Base-by-base conservation (phyloP, 2,888 invertebrate species). In the Timema podura region DNA sequence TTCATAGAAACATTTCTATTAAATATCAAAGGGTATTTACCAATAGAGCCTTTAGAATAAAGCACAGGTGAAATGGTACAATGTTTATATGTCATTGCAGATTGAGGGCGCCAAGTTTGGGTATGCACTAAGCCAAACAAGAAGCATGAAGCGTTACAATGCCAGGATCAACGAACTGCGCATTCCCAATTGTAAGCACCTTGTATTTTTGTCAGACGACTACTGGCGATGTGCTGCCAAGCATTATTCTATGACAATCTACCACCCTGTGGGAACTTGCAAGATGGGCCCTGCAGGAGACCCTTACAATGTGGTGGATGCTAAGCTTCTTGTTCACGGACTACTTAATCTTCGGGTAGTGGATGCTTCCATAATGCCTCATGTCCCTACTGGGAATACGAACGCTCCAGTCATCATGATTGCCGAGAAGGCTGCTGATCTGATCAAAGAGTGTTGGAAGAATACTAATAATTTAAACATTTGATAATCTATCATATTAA, bases 351-450 rank as follows among this genome's bases (percentile, higher is more conserved):
- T 95, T 7, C 83, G 94, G 48, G 90, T 95, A 0, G 86, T 93
- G 5, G 95, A 95, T 79, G 91, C 89, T 0, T 93, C 92, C 74
- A 85, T 95, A 30, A 93, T 95, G 91, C 94, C 94, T 0, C 86
- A 82, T 2, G 91, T 94, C 68, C 84, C 88, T 0, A 90, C 86
- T 48, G 93, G 93, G 0, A 93, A 94, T 77, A 93, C 92, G 0
- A 93, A 93, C 76, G 92, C 91, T 0, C 92, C 93, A 0, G 87
- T 87, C 1, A 88, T 93, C 64, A 93, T 93, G 93, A 89, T 94
- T 61, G 93, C 89, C 0, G 93, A 94, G 78, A 92, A 91, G 77
- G 92, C 89, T 1, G 85, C 92, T 0, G 92, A 93, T 76, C 88
- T 94, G 85, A 91, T 94, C 74, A 92, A 91, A 78, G 85, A 89